phyloP scores from a whole-genome alignment of 2,113 vertebrate species.

The Antidorcas marsupialis region DNA sequence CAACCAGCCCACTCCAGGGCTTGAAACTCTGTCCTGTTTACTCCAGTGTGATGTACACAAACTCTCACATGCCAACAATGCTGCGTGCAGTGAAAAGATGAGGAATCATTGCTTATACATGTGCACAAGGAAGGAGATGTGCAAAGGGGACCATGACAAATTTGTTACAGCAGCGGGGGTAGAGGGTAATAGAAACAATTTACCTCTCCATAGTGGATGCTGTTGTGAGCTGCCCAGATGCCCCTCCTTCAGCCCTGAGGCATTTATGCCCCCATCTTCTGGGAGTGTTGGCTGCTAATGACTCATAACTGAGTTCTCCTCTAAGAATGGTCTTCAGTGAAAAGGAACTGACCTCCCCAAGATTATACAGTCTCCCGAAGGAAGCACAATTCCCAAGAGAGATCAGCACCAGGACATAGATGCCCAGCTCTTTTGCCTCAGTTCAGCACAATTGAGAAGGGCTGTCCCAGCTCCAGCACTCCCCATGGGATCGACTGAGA shows the following conservation, averaged over 20 bases:
- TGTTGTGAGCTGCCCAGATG: not conserved
- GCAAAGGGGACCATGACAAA: not conserved
- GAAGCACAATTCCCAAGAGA: not conserved
- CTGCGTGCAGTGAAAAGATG: no score
- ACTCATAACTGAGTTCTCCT: not conserved
- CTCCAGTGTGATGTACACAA: rapidly evolving
- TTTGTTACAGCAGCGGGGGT: rapidly evolving
- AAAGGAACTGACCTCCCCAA: not conserved
- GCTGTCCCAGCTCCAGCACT: not conserved
- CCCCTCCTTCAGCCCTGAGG: not conserved
- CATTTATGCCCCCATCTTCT: not conserved
- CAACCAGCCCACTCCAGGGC: not conserved
- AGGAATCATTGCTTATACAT: not conserved
- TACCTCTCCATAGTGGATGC: not conserved
- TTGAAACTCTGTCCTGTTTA: not conserved
- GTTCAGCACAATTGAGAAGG: not conserved
- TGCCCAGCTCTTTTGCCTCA: not conserved
- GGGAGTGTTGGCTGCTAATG: not conserved
- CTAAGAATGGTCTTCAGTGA: not conserved
- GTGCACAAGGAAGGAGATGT: not conserved
- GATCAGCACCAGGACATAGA: not conserved
- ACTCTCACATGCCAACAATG: not conserved
- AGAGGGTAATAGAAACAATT: no score
- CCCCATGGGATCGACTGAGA: not conserved
- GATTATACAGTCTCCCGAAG: not conserved